Evolutionary conservation across 2,113 vertebrate genomes (phyloP).

Genomic region (Hyperoodon ampullatus): DNA sequence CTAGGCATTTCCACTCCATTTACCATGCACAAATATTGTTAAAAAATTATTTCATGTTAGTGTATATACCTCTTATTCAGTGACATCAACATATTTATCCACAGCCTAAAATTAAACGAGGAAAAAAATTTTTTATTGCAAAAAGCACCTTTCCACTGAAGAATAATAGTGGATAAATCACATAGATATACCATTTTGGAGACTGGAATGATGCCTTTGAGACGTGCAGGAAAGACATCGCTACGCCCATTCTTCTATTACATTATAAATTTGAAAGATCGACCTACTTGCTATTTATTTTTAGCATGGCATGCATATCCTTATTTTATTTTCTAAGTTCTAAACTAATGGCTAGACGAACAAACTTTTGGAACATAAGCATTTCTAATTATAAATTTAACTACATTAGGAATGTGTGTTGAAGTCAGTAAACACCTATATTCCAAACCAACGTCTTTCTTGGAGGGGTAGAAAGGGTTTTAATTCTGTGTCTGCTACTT

Average conservation of each 20-base stretch:
- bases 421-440: neutral
- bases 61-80: neutral
- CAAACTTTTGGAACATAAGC: neutral
- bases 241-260: neutral
- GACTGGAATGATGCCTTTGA: neutral
- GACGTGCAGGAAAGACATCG: neutral
- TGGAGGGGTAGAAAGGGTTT: neutral
- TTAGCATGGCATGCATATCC: neutral
- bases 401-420: neutral
- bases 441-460: neutral
- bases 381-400: neutral
- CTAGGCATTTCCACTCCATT: neutral
- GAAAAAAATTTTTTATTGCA: neutral
- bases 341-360: neutral
- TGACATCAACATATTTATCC: neutral
- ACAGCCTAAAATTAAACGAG: neutral
- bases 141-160: neutral
- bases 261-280: neutral
- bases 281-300: neutral
- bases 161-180: neutral
- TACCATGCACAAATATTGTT: neutral
- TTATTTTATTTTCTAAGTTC: conserved; percentile 2
- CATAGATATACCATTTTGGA: neutral
- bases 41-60: neutral
- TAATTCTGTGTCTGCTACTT: neutral